A percentile compares a stretch with the other conserved stretches of the same genome.
Conservation (phyloP, 1,140 invertebrate genomes). For the Zaprionus vittiger region DNA sequence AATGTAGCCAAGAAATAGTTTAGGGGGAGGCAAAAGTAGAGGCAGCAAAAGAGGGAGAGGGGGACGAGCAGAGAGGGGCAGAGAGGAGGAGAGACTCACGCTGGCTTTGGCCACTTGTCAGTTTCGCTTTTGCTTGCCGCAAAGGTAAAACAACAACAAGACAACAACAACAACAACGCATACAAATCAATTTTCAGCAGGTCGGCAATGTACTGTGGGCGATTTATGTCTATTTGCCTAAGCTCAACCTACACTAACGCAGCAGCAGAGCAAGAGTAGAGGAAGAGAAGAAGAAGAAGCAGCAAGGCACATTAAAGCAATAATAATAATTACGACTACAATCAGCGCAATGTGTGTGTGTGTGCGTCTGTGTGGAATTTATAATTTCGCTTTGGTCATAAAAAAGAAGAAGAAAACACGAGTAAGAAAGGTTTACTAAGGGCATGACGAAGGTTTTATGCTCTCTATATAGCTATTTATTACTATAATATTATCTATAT, state of each 20-base stretch:
- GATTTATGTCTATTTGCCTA: conserved; percentile 56
- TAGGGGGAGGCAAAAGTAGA: neutral
- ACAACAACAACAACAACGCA: conserved; percentile 38
- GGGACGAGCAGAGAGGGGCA: no score
- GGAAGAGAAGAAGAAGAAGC: neutral
- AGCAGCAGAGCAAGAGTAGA: conserved; percentile 15
- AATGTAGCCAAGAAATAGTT: conserved; percentile 53
- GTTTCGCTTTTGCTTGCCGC: conserved; percentile 17
- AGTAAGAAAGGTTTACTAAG: neutral
- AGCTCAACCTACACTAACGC: conserved; percentile 48
- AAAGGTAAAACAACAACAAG: conserved; percentile 39
- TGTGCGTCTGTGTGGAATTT: conserved; percentile 40
- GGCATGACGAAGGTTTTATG: neutral
- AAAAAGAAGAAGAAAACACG: conserved; percentile 27
- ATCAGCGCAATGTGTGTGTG: conserved; percentile 16
- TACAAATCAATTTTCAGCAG: conserved; percentile 66
- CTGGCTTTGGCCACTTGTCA: conserved; percentile 40
- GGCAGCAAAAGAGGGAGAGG: neutral
- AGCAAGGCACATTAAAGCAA: conserved; percentile 8
- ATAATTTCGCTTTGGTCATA: conserved; percentile 52
- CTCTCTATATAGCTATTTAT: no score
- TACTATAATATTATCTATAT: no score
- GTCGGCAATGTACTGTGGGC: conserved; percentile 49
- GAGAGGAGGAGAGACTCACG: neutral
- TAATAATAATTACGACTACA: conserved; percentile 38